These are phyloP conservation scores for Cephalotes varians DNA, from an alignment of 2,888 invertebrate species.

Conservation along the genomic window DNA sequence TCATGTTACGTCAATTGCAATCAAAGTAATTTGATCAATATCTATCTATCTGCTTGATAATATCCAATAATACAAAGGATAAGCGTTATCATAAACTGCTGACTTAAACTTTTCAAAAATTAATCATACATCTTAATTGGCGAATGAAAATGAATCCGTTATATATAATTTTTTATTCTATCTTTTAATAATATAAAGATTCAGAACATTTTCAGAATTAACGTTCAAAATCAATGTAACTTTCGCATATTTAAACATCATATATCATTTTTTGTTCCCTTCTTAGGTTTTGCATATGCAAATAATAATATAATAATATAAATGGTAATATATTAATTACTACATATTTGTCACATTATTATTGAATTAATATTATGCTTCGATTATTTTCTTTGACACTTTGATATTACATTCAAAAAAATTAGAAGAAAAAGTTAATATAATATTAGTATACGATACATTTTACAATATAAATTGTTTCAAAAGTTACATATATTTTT, in stretches of 20 bases:
- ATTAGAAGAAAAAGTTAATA: too few species aligned
- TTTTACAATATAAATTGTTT: not conserved
- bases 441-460: too few species aligned
- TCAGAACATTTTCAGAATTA: not conserved
- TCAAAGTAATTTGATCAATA: constrained; percentile 21
- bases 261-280: not conserved
- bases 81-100: constrained; percentile 11
- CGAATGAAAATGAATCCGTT: not conserved
- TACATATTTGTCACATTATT: not conserved
- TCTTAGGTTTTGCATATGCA: not conserved
- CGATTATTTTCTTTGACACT: not conserved
- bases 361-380: too few species aligned
- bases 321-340: not conserved
- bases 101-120: constrained; percentile 3
- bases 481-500: not conserved
- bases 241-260: not conserved
- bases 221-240: not conserved
- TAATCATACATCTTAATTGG: not conserved
- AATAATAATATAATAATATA: too few species aligned
- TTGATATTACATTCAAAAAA: too few species aligned
- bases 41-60: constrained; percentile 44
- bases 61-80: constrained; percentile 22
- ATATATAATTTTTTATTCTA: not conserved
- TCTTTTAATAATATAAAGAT: not conserved
- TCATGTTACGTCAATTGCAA: constrained; percentile 1